phyloP scores from a whole-genome alignment of 2,113 vertebrate genomes.

The Gallinago media region DNA sequence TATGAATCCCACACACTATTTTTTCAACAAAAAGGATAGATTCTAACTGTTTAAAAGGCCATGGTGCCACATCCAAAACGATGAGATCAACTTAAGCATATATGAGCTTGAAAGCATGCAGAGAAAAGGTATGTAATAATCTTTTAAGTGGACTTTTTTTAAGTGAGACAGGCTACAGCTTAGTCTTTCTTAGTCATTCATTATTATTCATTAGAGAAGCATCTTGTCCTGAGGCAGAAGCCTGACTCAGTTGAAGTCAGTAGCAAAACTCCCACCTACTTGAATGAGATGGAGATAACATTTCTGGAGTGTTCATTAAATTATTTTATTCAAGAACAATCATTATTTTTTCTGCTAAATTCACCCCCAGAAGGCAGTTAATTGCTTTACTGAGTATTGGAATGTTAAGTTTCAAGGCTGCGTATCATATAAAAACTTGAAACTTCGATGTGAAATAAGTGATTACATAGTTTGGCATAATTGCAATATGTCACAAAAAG shows the following conservation, averaged over 20 bases:
- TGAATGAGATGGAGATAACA: neutral
- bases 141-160: neutral
- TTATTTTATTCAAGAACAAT: neutral
- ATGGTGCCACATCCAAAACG: neutral
- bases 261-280: neutral
- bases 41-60: neutral
- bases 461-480: constrained; percentile 74
- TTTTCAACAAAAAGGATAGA: neutral
- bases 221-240: constrained; percentile 36
- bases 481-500: constrained; percentile 74
- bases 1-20: neutral
- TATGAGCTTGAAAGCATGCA: neutral
- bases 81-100: neutral
- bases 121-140: neutral
- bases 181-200: neutral
- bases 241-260: neutral
- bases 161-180: neutral
- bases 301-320: neutral
- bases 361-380: constrained; percentile 53
- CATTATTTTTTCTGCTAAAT: neutral
- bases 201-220: constrained; percentile 15
- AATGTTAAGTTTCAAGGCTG: constrained; percentile 55
- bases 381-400: constrained; percentile 39
- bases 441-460: constrained; percentile 64
- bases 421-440: constrained; percentile 52